Evolutionary conservation across 2,888 invertebrate species (phyloP), one percentile per base, ranked within the genome.

Genomic region (Dromius quadrimaculatus): DNA sequence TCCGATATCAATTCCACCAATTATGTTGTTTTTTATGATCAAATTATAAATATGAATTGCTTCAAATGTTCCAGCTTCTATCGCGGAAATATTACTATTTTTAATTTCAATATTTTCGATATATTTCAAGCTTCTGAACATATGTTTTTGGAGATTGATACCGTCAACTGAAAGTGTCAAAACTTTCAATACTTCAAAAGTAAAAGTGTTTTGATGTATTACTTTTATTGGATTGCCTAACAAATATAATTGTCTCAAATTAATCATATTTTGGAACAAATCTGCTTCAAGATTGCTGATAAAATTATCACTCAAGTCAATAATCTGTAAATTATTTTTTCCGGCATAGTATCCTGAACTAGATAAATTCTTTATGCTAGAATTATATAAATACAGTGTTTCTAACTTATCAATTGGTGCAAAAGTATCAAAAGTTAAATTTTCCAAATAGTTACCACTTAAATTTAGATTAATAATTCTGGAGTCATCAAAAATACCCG

Each of bases 381-480:
- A 32, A 19, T 36, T 59, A 23, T 28, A 11, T 43, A 63, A 22
- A 63, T 63, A 17, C 17, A 63, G 28, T 36, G n/a, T 20, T 57
- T 57, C 1, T 34, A 32, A 13, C n/a, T 32, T 34, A 20, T n/a
- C 1, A 38, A 61, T 11, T 61, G 38, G 13, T 23, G 28, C n/a
- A 50, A 50, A 50, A 28, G 11, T 19, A 11, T 19, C 38, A 20
- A 41, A 11, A 19, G 6, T 38, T 19, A 61, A 5, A 38, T 13
- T 61, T 61, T 19, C n/a, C 11, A 61, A 9, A 2, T 13, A 1
- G n/a, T 61, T 61, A 36, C 59, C 59, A 4, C n/a, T 61, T 38
- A 61, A 20, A 11, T 61, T 36, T 19, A 61, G 20, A 1, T 2
- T 15, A 19, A 4, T n/a, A n/a, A 61, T 23, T 0, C 0, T 1